Base-by-base conservation (phyloP, 2,888 invertebrate species). In the Microctonus hyperodae region DNA sequence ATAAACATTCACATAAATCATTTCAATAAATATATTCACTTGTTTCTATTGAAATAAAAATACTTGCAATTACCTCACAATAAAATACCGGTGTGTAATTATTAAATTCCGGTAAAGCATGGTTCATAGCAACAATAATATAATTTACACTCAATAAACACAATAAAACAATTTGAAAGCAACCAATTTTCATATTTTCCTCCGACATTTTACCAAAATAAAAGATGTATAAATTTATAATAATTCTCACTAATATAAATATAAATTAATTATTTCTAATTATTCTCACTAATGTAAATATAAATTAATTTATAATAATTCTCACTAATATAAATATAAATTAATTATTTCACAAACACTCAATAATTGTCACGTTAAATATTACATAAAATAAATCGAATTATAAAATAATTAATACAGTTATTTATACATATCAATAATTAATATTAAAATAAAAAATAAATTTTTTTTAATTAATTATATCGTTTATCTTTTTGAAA, bases 71-170 rank as follows among this genome's bases (percentile, higher is more conserved):
- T 77, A 85, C 85, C 77, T 77, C 73, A 69, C 85, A 85, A 59
- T 77, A 79, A 71, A 80, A 84, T 23, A 76, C 73, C 5, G 85
- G 85, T n/a, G 81, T 79, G 64, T 83, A 83, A 61, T 81, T 81
- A 59, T 85, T 81, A 73, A 85, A 84, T 13, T 79, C 71, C 9
- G 83, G 80, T 53, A 85, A 73, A 16, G 81, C 80, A 64, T 85
- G 85, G 77, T 82, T 85, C 75, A 85, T 83, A 1, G 84, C 81
- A 4, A 85, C 82, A 25, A 81, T 79, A 33, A 82, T 76, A 69
- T 83, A 83, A 78, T 85, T 84, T 33, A 84, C 69, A 48, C 80
- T 79, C 11, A 85, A 69, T 22, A 85, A 68, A 22, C 83, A 44
- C 20, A 83, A 75, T 25, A 84, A 72, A 61, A 83, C 72, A 31